These are phyloP conservation scores for Diadema setosum DNA, from an alignment of 35 echinoderm and acorn worm genomes.

Conservation along the genomic window DNA sequence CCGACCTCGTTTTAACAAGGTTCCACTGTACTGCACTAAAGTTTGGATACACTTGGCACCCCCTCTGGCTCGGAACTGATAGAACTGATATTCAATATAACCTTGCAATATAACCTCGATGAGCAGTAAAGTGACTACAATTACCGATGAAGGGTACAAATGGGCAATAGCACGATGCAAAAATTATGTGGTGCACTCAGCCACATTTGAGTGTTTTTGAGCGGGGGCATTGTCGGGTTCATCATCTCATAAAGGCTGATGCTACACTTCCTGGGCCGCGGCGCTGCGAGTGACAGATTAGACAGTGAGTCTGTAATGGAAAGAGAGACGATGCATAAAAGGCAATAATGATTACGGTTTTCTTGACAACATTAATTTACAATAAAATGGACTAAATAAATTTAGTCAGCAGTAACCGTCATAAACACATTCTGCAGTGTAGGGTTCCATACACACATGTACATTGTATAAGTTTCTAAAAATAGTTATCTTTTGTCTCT, in stretches of 20 bases:
- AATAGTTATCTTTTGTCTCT: background rate
- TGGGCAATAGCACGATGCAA: no score
- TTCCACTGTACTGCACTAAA: no score
- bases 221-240: background rate
- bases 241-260: conserved; percentile 5
- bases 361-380: background rate
- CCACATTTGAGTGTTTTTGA: no score
- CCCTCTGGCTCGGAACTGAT: no score
- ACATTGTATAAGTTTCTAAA: background rate
- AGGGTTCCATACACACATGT: background rate
- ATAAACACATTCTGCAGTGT: background rate
- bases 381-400: background rate
- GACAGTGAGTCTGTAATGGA: conserved; percentile 63
- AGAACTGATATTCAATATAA: no score
- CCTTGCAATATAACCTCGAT: no score
- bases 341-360: background rate
- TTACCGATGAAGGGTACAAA: no score
- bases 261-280: conserved; percentile 39
- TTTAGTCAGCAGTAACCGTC: background rate
- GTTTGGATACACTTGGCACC: no score
- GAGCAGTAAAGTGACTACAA: no score
- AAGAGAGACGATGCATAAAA: background rate
- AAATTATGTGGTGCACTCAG: no score
- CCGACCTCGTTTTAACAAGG: no score
- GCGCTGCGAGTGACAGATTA: conserved; percentile 87